Base-by-base conservation (phyloP, 2,888 invertebrate species). In the Cacoxenus indagator region DNA sequence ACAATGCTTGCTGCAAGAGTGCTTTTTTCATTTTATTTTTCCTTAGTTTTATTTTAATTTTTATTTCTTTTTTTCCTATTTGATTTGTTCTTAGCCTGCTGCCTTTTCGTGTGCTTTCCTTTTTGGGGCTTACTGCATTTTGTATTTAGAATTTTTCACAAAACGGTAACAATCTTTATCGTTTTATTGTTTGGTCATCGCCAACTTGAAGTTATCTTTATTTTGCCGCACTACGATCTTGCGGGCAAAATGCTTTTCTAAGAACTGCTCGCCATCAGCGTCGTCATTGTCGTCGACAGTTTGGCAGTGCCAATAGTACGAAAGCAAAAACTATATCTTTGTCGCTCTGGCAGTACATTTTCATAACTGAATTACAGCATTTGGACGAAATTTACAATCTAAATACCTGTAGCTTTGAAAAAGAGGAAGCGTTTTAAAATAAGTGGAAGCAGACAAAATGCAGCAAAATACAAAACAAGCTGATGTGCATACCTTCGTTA, bases 161-260 rank as follows among this genome's bases (percentile, higher is more conserved):
- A 73, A 76, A 76, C 71, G 74, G 76, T 72, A 76, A 78, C 76
- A 78, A 73, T 78, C 72, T 76, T 76, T 76, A 74, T 76, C 75
- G 67, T 70, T 74, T 74, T 76, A 76, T 77, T 76, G 72, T 73
- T 77, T 73, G 43, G 70, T 67, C 76, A 75, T 70, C 77, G 66
- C 75, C 70, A 70, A 73, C 66, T 69, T 70, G 72, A 69, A 74
- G 70, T 67, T 71, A 71, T 70, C 68, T 64, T 67, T 48, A 26
- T 68, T 68, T 27, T 61, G 70, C 71, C 71, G 69, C 67, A 31
- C 19, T 31, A 64, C 61, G 67, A 73, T 73, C 73, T 73, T n/a
- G 59, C 6, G 48, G 29, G 17, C n/a, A 22, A 59, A 59, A 31
- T 59, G 59, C 19, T 59, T 17, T 59, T 31, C 59, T 31, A 59